Evolutionary conservation across 1,140 invertebrate genomes (phyloP).

Genomic region (Achatina immaculata): DNA sequence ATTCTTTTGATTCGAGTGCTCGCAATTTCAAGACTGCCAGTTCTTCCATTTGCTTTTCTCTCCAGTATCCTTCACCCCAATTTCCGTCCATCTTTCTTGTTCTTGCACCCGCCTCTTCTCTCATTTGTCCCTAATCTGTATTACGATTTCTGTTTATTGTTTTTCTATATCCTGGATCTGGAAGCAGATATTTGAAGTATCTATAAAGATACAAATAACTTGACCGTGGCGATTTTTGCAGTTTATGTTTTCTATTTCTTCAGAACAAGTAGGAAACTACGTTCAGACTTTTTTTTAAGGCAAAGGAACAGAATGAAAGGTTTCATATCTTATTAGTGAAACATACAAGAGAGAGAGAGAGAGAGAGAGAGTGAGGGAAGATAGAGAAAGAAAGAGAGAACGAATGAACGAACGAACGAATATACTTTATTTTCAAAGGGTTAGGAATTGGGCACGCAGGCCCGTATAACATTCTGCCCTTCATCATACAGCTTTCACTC

Average conservation of each 20-base stretch:
- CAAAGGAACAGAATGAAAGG: too few species aligned
- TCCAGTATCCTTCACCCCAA: not conserved
- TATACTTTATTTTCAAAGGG: too few species aligned
- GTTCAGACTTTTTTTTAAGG: too few species aligned
- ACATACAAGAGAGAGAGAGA: too few species aligned
- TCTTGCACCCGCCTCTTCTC: not conserved
- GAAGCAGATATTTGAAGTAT: not conserved
- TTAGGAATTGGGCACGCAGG: too few species aligned
- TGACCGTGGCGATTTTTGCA: not conserved
- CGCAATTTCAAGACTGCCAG: slow-evolving; percentile 5
- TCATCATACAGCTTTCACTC: too few species aligned
- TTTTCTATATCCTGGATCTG: not conserved
- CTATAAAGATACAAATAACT: not conserved
- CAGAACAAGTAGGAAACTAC: too few species aligned
- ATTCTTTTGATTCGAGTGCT: slow-evolving; percentile 4
- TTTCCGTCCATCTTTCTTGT: not conserved
- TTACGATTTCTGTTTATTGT: not conserved
- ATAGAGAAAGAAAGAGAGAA: too few species aligned
- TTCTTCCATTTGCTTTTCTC: slow-evolving; percentile 22
- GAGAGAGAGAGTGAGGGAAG: too few species aligned
- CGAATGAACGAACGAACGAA: too few species aligned
- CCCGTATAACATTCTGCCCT: too few species aligned
- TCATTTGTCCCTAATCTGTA: not conserved
- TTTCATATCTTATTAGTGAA: too few species aligned
- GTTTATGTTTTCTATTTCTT: not conserved